Percentiles rank a stretch among this genome's conserved stretches.
These are phyloP conservation scores for Kradibia gibbosae DNA, from an alignment of 1,140 invertebrate genomes.

Conservation along the genomic window DNA sequence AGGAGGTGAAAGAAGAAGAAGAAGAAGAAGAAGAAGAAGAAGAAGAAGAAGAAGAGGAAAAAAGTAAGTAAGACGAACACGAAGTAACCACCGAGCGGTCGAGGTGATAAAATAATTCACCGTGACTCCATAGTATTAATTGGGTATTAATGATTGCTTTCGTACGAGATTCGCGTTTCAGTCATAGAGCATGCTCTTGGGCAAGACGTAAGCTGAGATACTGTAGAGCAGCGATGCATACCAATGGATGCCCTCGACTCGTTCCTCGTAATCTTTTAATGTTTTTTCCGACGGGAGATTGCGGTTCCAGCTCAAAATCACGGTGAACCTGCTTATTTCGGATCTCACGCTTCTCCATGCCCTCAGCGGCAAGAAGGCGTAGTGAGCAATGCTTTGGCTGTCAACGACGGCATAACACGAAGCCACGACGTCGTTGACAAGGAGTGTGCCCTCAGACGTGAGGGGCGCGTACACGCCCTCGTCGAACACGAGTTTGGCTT, in stretches of 20 bases:
- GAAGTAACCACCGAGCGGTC: too few species aligned
- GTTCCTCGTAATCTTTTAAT: slow-evolving; percentile 21
- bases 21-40: too few species aligned
- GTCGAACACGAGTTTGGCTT: slow-evolving; percentile 74
- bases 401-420: slow-evolving; percentile 95
- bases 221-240: slow-evolving; percentile 87
- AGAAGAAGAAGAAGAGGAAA: too few species aligned
- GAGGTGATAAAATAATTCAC: slow-evolving; percentile 20
- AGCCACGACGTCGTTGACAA: slow-evolving; percentile 91
- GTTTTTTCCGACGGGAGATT: not conserved
- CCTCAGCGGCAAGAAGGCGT: slow-evolving; percentile 85
- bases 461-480: slow-evolving; percentile 92
- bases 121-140: not conserved
- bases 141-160: not conserved
- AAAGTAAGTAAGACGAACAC: too few species aligned
- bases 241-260: slow-evolving; percentile 84
- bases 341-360: slow-evolving; percentile 61
- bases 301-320: not conserved
- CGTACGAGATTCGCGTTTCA: slow-evolving; percentile 5
- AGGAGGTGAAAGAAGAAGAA: too few species aligned
- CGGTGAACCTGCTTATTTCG: not conserved
- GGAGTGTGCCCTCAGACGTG: slow-evolving; percentile 87
- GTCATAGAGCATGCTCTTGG: slow-evolving; percentile 67
- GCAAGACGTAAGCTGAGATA: slow-evolving; percentile 80
- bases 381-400: slow-evolving; percentile 88